These are phyloP conservation scores for Ictalurus punctatus DNA, from an alignment of 2,113 vertebrate genomes.

Conservation along the genomic window DNA sequence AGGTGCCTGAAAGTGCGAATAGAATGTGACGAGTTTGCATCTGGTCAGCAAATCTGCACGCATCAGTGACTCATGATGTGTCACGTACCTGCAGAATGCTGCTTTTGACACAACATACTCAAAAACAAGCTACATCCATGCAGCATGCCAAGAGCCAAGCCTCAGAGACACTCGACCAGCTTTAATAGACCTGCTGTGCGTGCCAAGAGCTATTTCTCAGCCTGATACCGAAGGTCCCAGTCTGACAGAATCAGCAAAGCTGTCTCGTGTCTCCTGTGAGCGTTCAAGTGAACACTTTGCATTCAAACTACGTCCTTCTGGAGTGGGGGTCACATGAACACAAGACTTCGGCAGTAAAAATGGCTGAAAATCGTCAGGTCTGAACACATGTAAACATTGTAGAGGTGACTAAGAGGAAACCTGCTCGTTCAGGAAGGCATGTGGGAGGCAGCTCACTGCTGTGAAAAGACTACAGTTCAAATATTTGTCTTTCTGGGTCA, in stretches of 20 bases:
- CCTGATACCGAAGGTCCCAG: conserved; percentile 26
- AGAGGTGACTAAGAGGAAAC: conserved; percentile 1
- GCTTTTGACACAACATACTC: conserved; percentile 47
- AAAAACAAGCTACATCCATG: conserved; percentile 48
- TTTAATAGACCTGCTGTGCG: conserved; percentile 38
- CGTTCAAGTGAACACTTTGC: conserved; percentile 27
- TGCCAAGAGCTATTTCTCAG: conserved; percentile 40
- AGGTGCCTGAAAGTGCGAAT: conserved; percentile 50
- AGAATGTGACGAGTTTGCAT: conserved; percentile 50
- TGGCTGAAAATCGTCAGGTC: not conserved
- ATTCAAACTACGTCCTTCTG: conserved; percentile 28
- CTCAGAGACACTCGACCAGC: conserved; percentile 48
- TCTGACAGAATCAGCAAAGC: conserved; percentile 34
- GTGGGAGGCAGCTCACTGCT: conserved; percentile 26
- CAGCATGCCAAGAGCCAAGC: conserved; percentile 40
- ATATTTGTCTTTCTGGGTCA: conserved; percentile 63
- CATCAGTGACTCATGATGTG: conserved; percentile 73
- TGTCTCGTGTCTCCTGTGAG: conserved; percentile 12
- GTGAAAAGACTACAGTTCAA: conserved; percentile 60
- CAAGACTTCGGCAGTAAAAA: not conserved
- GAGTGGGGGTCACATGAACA: not conserved
- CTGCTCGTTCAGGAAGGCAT: conserved; percentile 1
- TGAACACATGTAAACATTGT: not conserved
- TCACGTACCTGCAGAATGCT: conserved; percentile 58
- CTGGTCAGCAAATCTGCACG: conserved; percentile 64